Evolutionary conservation across 2,797 vertebrate species (phyloP).

Genomic region (Enoplosus armatus): DNA sequence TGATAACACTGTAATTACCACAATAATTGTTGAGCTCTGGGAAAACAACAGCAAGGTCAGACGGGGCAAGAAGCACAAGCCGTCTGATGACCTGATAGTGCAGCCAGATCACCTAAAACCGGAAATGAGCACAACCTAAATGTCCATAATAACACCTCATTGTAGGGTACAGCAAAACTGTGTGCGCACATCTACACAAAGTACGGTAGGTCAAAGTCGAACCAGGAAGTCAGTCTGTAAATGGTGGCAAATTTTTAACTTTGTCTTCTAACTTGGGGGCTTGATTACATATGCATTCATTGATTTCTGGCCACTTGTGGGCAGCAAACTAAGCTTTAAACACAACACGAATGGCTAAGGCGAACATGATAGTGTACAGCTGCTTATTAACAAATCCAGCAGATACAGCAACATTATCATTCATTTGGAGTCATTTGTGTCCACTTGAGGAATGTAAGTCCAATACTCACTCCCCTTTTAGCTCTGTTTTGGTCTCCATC

Average conservation of each 20-base stretch:
- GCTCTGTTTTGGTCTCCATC: neutral
- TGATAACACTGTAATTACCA: neutral
- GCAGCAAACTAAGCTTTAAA: neutral
- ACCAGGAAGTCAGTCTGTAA: neutral
- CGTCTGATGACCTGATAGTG: neutral
- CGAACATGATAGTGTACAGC: accelerated
- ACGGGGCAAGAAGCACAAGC: neutral
- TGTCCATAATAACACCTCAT: neutral
- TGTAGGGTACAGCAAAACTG: neutral
- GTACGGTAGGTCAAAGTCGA: neutral
- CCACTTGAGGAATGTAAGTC: neutral
- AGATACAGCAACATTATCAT: neutral
- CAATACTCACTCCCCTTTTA: neutral
- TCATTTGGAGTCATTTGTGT: neutral
- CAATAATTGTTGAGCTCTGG: neutral
- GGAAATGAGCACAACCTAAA: neutral
- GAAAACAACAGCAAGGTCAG: neutral
- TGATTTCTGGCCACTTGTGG: too few species aligned
- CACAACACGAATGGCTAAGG: neutral
- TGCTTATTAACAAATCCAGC: neutral
- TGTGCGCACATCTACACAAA: neutral
- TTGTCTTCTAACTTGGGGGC: neutral
- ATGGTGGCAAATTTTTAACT: neutral
- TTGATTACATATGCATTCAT: neutral
- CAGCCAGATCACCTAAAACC: neutral